These are phyloP conservation scores for Rostratula benghalensis DNA, from an alignment of 2,113 vertebrate genomes.

Conservation along the genomic window DNA sequence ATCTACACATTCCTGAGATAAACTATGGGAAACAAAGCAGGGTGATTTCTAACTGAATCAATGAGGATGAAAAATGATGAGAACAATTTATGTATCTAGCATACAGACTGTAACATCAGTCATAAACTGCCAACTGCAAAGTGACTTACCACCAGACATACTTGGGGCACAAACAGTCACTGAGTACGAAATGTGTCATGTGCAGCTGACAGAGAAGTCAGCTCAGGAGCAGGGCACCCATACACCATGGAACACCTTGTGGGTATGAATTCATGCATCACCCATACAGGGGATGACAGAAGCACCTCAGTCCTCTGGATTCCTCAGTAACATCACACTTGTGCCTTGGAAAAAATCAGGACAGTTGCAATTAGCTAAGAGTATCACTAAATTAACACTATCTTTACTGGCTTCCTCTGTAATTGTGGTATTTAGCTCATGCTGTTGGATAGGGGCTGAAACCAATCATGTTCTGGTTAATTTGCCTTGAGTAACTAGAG, in stretches of 20 bases:
- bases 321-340: background rate
- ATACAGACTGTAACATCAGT: background rate
- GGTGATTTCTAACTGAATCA: slow-evolving; percentile 11
- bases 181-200: accelerated
- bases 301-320: background rate
- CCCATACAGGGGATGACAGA: background rate
- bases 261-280: background rate
- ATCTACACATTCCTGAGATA: slow-evolving; percentile 2
- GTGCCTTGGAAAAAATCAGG: background rate
- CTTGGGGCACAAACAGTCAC: background rate
- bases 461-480: slow-evolving; percentile 54
- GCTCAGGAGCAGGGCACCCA: background rate
- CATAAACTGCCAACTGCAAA: background rate
- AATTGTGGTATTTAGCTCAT: slow-evolving; percentile 36
- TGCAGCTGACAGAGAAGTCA: background rate
- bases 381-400: background rate
- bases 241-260: background rate
- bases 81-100: background rate
- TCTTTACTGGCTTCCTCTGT: slow-evolving; percentile 15
- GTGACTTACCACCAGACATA: background rate
- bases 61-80: slow-evolving; percentile 3
- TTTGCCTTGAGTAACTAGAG: slow-evolving; percentile 61
- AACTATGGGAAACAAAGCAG: slow-evolving; percentile 28
- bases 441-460: slow-evolving; percentile 41
- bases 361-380: background rate